Evolutionary conservation across 2,888 invertebrate genomes (phyloP), one percentile per base, ranked within the genome.

Genomic region (Leptinotarsa haldemani): DNA sequence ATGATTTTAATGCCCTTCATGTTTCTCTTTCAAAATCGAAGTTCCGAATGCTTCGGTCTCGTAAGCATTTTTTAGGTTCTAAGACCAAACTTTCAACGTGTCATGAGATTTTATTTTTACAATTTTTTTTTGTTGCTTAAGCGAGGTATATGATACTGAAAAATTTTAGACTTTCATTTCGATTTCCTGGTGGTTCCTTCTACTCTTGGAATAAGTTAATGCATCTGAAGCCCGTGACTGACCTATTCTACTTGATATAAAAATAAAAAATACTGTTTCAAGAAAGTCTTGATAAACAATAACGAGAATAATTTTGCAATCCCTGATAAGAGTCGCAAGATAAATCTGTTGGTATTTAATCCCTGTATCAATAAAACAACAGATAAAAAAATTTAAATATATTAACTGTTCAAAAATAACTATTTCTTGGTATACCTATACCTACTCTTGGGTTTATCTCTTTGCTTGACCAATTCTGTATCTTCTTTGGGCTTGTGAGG

Each of bases 401-500:
- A 56, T 25, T 56, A 22, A 25, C 15, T 18, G 25, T 12, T 47
- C 18, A 25, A 53, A 30, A 53, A 30, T n/a, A 1, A 40, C 52
- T 50, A 68, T 52, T 68, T 68, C 25, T 68, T 68, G 15, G 22
- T 46, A 68, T 56, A 50, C 46, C 46, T 68, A 40, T 20, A 56
- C 56, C 58, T 53, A 22, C 13, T 56, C 22, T 22, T 56, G 56
- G 12, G 15, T 46, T 64, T 75, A 46, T 64, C 80, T 80, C 84
- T 84, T 2, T 67, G 58, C 74, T 82, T 81, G 25, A 30, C 70
- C 15, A 77, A 85, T 77, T 87, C 88, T 1, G 81, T 77, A 3
- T 79, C 79, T 73, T 92, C 91, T n/a, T 89, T 84, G 1, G 91
- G 90, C 81, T 89, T 88, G 73, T 92, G 90, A 81, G 90, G 90